A percentile compares a stretch with the other conserved stretches of the same genome.
Evolutionary conservation across 2,797 vertebrate genomes (phyloP).

Genomic region (Antrozous pallidus): DNA sequence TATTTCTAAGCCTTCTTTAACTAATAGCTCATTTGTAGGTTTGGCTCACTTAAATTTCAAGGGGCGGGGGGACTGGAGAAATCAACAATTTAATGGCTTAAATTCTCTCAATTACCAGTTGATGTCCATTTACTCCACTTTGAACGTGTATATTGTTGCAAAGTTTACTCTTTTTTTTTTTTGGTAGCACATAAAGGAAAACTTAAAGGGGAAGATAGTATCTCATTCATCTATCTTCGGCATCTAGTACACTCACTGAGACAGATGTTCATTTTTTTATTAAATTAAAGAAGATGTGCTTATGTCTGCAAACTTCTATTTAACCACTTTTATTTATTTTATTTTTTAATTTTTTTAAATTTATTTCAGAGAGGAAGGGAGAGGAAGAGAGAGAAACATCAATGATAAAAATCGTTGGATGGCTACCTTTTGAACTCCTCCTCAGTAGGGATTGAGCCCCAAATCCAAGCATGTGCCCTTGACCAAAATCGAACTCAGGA

Average conservation of each 20-base stretch:
- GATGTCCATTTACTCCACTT: neutral
- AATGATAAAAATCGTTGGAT: too few relatives aligned
- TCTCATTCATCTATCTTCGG: neutral
- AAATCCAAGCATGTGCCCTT: too few relatives aligned
- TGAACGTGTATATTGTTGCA: neutral
- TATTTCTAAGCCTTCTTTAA: neutral
- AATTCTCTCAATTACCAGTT: neutral
- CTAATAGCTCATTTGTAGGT: neutral
- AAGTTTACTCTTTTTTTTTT: neutral
- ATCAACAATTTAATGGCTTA: neutral
- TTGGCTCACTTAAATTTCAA: neutral
- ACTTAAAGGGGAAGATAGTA: neutral
- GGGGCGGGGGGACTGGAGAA: fast-evolving
- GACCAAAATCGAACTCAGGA: too few relatives aligned
- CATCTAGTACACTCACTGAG: neutral
- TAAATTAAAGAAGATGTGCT: neutral
- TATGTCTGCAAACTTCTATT: neutral
- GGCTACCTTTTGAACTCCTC: too few relatives aligned
- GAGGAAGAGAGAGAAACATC: too few relatives aligned
- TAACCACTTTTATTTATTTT: neutral
- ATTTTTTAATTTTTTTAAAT: too few relatives aligned
- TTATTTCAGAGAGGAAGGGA: too few relatives aligned
- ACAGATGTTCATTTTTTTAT: neutral
- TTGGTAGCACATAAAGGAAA: neutral
- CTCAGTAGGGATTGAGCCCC: too few relatives aligned